These are phyloP conservation scores for Herminia tarsipennalis DNA, from an alignment of 2,888 invertebrate species.

Conservation along the genomic window DNA sequence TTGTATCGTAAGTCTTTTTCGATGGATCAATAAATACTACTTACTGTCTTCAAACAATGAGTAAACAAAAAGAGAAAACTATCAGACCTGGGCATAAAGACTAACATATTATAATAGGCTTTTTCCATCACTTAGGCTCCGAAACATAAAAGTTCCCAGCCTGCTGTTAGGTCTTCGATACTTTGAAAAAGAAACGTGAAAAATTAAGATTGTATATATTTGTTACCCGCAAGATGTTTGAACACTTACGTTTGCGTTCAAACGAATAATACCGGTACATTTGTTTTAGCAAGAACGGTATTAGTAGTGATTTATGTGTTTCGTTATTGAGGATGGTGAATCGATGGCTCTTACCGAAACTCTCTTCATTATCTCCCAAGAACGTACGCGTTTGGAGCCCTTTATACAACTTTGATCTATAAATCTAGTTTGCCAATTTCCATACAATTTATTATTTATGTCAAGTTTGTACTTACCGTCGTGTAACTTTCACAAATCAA, in stretches of 20 bases:
- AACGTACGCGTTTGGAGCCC: conserved; percentile 18
- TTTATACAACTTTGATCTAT: conserved; percentile 25
- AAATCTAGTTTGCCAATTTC: conserved; percentile 33
- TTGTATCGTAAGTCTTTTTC: conserved; percentile 20
- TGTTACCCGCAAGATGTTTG: conserved; percentile 1
- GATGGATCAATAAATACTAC: too few relatives aligned
- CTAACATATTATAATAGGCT: neutral
- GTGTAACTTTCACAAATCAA: conserved; percentile 19
- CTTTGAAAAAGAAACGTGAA: neutral
- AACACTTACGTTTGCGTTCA: conserved; percentile 7
- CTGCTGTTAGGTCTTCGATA: neutral
- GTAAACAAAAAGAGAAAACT: neutral
- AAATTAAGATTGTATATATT: neutral
- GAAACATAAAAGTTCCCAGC: neutral
- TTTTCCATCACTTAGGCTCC: neutral
- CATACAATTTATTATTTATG: conserved; percentile 35
- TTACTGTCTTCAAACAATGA: neutral
- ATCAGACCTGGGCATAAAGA: neutral
- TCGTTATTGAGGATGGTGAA: conserved; percentile 31
- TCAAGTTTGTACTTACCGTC: conserved; percentile 11
- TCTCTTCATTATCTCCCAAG: conserved; percentile 30
- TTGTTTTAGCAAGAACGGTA: conserved; percentile 38
- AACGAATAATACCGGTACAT: conserved; percentile 24
- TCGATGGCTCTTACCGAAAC: conserved; percentile 24
- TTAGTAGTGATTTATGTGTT: conserved; percentile 45